Base-by-base conservation (phyloP, 2,888 invertebrate species). In the Bombylius major region DNA sequence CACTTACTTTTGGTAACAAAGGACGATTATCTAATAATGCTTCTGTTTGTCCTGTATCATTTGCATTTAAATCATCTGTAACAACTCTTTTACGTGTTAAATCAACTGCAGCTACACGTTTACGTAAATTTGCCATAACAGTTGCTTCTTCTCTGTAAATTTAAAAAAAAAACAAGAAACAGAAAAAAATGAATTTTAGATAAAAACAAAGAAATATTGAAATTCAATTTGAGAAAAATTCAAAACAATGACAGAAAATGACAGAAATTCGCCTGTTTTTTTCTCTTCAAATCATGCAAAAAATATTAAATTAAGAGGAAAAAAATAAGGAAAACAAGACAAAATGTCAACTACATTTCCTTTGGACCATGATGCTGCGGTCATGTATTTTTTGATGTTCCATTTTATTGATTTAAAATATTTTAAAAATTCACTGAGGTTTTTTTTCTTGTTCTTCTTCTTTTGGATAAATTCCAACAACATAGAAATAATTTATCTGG, bases 11-110 rank as follows among this genome's bases (percentile, higher is more conserved):
- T 53, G 63, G 70, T 56, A 78, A 72, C 66, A 75, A 79, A 23
- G 84, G 83, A 64, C 85, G 77, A 75, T 84, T 84, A 73, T 85
- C 84, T 32, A 83, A 76, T 32, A 83, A 76, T 63, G 78, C 78
- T 62, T 79, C 78, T 47, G 66, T 61, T 62, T 56, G 64, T 60
- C 59, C 65, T 60, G 61, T 61, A 50, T 62, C 63, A 61, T 62
- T 62, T 51, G 58, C 62, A 56, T 64, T 64, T 54, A 62, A 63
- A 58, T 67, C 65, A 61, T 61, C 66, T 49, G 65, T 67, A 61
- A 68, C 67, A 59, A 65, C 53, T 45, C 57, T 58, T 45, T 57
- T 60, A 13, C 62, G 58, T 14, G 58, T 61, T 34, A 63, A 76
- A 66, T 77, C 83, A 62, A 61, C 75, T 69, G 73, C 84, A 60